Conservation (phyloP, 2,888 invertebrate species). For the Podotricha telesiphe region DNA sequence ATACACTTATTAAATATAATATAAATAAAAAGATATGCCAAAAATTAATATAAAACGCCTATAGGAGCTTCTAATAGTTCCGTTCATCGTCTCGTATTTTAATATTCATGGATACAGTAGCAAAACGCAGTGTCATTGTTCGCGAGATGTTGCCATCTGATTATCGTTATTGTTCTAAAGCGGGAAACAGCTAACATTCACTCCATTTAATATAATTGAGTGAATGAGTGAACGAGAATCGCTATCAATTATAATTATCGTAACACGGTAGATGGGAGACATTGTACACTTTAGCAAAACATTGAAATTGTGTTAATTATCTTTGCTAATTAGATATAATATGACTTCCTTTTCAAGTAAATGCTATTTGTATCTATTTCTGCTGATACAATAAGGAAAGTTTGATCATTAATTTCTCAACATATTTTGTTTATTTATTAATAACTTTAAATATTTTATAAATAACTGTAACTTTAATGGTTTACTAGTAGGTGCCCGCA, state of each 20-base stretch:
- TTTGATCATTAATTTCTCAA: constrained; percentile 1
- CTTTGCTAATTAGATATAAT: constrained; percentile 37
- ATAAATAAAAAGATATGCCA: too few relatives aligned
- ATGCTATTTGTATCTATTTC: constrained; percentile 20
- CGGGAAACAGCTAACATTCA: constrained; percentile 77
- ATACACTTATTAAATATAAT: too few relatives aligned
- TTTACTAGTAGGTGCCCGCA: too few relatives aligned
- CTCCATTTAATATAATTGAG: constrained; percentile 80
- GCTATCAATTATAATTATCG: constrained; percentile 76
- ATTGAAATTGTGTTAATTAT: constrained; percentile 46
- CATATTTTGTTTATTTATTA: background rate
- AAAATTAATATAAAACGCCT: too few relatives aligned
- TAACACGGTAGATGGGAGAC: constrained; percentile 47
- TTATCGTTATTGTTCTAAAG: constrained; percentile 78
- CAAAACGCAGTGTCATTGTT: constrained; percentile 75
- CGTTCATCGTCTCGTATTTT: background rate
- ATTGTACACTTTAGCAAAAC: constrained; percentile 47
- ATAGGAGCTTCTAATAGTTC: background rate
- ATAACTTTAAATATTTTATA: too few relatives aligned
- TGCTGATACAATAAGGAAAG: constrained; percentile 8
- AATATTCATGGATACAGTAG: constrained; percentile 57
- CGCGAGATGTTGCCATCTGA: constrained; percentile 73
- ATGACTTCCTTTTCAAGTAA: constrained; percentile 35
- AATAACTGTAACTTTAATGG: too few relatives aligned
- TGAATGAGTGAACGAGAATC: constrained; percentile 77